Conservation (phyloP, 1,140 invertebrate genomes). For the Lethocerus indicus region DNA sequence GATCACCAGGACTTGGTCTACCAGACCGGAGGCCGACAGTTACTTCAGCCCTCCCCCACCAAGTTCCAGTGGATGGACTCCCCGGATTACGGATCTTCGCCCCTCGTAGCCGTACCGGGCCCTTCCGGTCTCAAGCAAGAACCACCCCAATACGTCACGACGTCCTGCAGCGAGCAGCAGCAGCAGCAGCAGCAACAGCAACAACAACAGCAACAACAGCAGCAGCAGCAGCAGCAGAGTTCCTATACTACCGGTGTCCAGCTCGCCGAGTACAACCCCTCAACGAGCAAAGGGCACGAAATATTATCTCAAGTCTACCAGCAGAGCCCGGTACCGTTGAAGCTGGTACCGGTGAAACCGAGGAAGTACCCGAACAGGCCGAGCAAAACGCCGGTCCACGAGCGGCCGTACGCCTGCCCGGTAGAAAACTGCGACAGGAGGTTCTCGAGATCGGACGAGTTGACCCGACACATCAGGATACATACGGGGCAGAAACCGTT, state of each 20-base stretch:
- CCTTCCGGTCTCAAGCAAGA: constrained; percentile 54
- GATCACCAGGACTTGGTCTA: constrained; percentile 25
- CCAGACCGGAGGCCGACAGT: constrained; percentile 24
- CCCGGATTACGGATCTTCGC: constrained; percentile 29
- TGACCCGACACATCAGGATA: constrained; percentile 95
- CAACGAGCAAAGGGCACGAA: constrained; percentile 87
- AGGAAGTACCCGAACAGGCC: constrained; percentile 91
- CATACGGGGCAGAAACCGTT: constrained; percentile 99
- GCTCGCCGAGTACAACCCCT: constrained; percentile 82
- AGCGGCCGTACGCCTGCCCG: constrained; percentile 94
- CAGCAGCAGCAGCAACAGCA: constrained; percentile 11
- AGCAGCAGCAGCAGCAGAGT: constrained; percentile 20
- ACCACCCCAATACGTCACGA: constrained; percentile 35
- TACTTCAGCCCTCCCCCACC: constrained; percentile 21
- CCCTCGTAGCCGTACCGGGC: constrained; percentile 24
- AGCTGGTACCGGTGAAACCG: constrained; percentile 82
- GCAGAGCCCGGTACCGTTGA: constrained; percentile 63
- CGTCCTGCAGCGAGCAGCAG: no score
- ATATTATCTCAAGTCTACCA: constrained; percentile 83
- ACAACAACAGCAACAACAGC: constrained; percentile 18
- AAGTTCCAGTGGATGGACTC: constrained; percentile 44
- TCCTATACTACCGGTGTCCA: constrained; percentile 33
- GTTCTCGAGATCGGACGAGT: constrained; percentile 94
- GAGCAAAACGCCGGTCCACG: constrained; percentile 94
- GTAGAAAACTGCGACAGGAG: constrained; percentile 92